Evolutionary conservation across 1,140 invertebrate genomes (phyloP), one percentile per base, ranked within the genome.

Genomic region (Pseudobourletiella spinata): DNA sequence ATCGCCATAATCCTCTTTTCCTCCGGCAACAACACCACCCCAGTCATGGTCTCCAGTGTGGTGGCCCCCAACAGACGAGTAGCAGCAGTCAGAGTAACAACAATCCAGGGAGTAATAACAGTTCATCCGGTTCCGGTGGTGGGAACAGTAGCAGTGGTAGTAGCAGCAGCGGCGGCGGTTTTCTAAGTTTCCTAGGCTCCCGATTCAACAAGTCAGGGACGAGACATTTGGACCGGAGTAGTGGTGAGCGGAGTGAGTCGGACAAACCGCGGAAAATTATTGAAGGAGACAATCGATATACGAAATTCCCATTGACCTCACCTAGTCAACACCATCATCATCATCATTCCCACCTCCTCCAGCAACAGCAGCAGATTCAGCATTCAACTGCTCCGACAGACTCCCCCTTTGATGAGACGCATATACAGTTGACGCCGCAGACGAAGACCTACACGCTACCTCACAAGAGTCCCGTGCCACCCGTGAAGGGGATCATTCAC

Each of bases 351-450:
- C 48, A 51, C 3, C 28, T 15, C 15, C 20, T 15, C 28, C 32
- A 39, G 32, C 32, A 63, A 35, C 14, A 22, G 16, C 39, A 30
- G 22, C 46, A 29, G 20, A 3, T 3, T 16, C n/a, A 56, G 20
- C 48, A 26, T 11, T 28, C n/a, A 22, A 32, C 48, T 11, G 3
- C 22, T 50, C 46, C 46, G 20, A 42, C 54, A 15, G 48, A 67
- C 16, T 48, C 57, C 24, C 29, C 42, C 3, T 71, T 72, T 46
- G 71, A 73, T 51, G 63, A 65, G 18, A 71, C 71, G 29, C 70
- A 73, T 59, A 72, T 73, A 57, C 69, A 72, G 46, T 63, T 71
- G 15, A 72, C 71, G n/a, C 64, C 73, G 11, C 64, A 69, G 44
- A 69, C 71, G 16, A 70, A 69, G 35, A 71, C 72, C 32, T 73